Base-by-base conservation (phyloP, 2,888 invertebrate species). In the Notodonta ziczac region DNA sequence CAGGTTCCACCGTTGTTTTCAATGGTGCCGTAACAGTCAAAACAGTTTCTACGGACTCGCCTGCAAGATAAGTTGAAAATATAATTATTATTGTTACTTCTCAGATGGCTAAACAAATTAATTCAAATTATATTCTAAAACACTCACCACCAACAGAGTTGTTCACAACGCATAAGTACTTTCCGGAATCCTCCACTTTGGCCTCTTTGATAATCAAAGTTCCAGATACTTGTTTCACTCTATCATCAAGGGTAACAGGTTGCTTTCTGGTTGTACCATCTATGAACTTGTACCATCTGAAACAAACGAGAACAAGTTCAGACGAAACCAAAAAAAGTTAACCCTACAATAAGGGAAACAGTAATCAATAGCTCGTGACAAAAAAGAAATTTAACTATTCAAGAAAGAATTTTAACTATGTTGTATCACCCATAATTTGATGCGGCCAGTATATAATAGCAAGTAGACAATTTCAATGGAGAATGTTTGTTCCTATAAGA, bases 261-360 rank as follows among this genome's bases (percentile, higher is more conserved):
- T 97, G 97, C 84, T 98, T 97, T 60, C 97, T 95, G 5, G 96
- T 95, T 0, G 97, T 97, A 59, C 97, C 97, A 77, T 98, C 98
- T 79, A 97, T 96, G 90, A 98, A 98, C 88, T 98, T 98, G 91
- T 97, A 98, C 98, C 98, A 98, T 94, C 98, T 98, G 96, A 13
- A 97, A 96, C 94, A 94, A 95, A 80, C 76, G 85, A 93, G 84
- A 93, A 78, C 39, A 63, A 57, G 83, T 86, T 93, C 76, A 91
- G 81, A 67, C 51, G 24, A 66, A 51, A 68, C 35, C 39, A 44
- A 8, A 40, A 44, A 56, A 39, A 4, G 3, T 5, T 12, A 52
- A 12, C 24, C 12, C 5, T 32, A 52, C 5, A 32, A 50, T 4
- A 50, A 14, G 5, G n/a, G 5, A 10, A 52, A 13, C 3, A 54